Evolutionary conservation across 1,140 invertebrate genomes (phyloP).

Genomic region (Nasonia vitripennis): DNA sequence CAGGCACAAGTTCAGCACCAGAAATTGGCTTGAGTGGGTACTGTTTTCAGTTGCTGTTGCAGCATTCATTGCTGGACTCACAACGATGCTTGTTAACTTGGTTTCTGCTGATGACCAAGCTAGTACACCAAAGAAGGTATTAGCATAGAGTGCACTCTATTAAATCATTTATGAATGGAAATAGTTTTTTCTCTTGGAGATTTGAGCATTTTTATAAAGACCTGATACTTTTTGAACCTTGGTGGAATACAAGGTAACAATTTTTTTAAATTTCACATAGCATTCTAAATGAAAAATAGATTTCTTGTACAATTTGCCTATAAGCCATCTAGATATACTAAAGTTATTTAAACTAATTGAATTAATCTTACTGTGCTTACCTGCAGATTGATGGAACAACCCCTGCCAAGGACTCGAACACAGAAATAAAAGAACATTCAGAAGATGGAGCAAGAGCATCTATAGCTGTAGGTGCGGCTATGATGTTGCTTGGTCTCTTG

Average conservation of each 20-base stretch:
- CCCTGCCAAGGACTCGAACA: slow-evolving; percentile 50
- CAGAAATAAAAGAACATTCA: slow-evolving; percentile 61
- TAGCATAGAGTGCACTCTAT: slow-evolving; percentile 5
- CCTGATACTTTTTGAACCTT: not conserved
- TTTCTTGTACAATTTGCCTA: too few relatives aligned
- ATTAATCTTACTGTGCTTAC: not conserved
- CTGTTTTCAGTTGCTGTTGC: slow-evolving; percentile 68
- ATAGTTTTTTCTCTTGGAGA: not conserved
- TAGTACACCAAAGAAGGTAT: slow-evolving; percentile 54
- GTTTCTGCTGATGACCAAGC: slow-evolving; percentile 57
- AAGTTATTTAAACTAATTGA: not conserved
- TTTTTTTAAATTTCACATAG: not conserved
- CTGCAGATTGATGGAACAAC: slow-evolving; percentile 55
- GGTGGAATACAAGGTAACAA: not conserved
- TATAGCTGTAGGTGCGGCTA: slow-evolving; percentile 65
- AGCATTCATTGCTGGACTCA: slow-evolving; percentile 67
- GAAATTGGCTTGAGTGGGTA: slow-evolving; percentile 72
- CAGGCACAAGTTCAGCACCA: slow-evolving; percentile 71
- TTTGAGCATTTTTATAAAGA: not conserved
- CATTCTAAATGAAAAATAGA: not conserved
- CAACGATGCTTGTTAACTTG: slow-evolving; percentile 68
- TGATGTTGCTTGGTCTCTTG: slow-evolving; percentile 66
- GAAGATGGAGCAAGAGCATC: slow-evolving; percentile 60
- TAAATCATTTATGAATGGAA: slow-evolving; percentile 2
- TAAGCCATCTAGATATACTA: too few relatives aligned